Evolutionary conservation across 2,888 invertebrate species (phyloP).

Genomic region (Marasmarcha lunaedactyla): DNA sequence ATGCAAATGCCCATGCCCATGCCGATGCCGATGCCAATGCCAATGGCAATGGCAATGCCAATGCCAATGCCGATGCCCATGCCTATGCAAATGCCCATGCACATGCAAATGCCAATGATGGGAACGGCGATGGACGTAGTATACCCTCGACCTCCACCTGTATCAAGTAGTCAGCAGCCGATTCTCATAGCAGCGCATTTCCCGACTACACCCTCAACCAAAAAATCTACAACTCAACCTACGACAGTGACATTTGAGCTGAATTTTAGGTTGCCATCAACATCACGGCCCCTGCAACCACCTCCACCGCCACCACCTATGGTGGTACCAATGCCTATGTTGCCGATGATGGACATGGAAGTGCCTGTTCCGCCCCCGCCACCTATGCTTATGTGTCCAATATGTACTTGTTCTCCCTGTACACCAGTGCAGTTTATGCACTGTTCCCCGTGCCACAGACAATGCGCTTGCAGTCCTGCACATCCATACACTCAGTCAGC

Average conservation of each 20-base stretch:
- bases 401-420: neutral
- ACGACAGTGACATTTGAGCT: neutral
- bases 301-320: slow-evolving; percentile 11
- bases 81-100: slow-evolving; percentile 15
- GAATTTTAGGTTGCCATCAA: neutral
- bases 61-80: slow-evolving; percentile 4
- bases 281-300: slow-evolving; percentile 13
- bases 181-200: neutral
- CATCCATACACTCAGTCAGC: too few relatives aligned
- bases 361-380: slow-evolving; percentile 20
- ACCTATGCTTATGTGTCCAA: neutral
- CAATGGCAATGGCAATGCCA: neutral
- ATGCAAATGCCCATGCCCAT: slow-evolving; percentile 10
- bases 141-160: slow-evolving; percentile 11
- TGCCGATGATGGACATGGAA: slow-evolving; percentile 26
- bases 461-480: neutral
- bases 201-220: neutral
- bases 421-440: neutral
- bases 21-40: slow-evolving; percentile 1
- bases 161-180: neutral
- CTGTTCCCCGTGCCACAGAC: slow-evolving; percentile 1
- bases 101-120: slow-evolving; percentile 12
- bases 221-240: neutral
- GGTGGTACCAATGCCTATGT: slow-evolving; percentile 15
- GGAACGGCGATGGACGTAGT: slow-evolving; percentile 14